A percentile compares a stretch with the other conserved stretches of the same genome.
phyloP scores from a whole-genome alignment of 2,113 vertebrate genomes.

The Leptodactylus fuscus region DNA sequence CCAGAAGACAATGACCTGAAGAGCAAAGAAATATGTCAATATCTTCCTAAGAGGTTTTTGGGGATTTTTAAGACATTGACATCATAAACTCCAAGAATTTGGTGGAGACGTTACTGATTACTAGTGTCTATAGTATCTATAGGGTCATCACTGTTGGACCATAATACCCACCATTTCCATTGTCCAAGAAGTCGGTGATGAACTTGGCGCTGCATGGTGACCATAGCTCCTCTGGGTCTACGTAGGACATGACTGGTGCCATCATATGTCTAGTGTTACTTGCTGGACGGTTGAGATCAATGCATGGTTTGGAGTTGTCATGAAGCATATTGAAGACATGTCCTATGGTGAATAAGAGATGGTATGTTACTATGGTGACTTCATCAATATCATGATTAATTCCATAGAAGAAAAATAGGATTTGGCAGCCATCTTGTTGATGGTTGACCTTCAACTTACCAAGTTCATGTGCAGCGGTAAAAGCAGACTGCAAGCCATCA shows the following conservation, averaged over 20 bases:
- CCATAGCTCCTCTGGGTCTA: slow-evolving; percentile 75
- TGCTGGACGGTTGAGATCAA: slow-evolving; percentile 59
- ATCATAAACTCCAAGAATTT: background rate
- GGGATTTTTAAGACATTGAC: background rate
- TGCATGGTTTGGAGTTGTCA: slow-evolving; percentile 71
- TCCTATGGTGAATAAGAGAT: slow-evolving; percentile 63
- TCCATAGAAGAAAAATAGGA: too few species aligned
- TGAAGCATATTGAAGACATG: slow-evolving; percentile 79
- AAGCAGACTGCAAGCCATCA: slow-evolving; percentile 73
- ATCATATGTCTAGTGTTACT: slow-evolving; percentile 67
- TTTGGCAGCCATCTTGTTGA: background rate
- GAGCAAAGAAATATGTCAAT: background rate
- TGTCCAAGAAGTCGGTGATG: slow-evolving; percentile 77
- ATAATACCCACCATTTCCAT: slow-evolving; percentile 68
- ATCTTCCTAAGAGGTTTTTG: background rate
- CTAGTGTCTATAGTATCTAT: background rate
- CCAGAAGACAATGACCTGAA: slow-evolving; percentile 74
- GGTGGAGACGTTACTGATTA: background rate
- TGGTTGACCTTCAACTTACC: slow-evolving; percentile 63
- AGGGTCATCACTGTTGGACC: too few species aligned
- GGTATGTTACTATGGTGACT: background rate
- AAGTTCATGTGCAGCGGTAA: slow-evolving; percentile 75
- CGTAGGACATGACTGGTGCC: slow-evolving; percentile 73
- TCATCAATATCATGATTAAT: too few species aligned
- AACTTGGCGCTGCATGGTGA: slow-evolving; percentile 75